Base-by-base conservation (phyloP, 2,888 invertebrate genomes). In the Tiphia femorata region DNA sequence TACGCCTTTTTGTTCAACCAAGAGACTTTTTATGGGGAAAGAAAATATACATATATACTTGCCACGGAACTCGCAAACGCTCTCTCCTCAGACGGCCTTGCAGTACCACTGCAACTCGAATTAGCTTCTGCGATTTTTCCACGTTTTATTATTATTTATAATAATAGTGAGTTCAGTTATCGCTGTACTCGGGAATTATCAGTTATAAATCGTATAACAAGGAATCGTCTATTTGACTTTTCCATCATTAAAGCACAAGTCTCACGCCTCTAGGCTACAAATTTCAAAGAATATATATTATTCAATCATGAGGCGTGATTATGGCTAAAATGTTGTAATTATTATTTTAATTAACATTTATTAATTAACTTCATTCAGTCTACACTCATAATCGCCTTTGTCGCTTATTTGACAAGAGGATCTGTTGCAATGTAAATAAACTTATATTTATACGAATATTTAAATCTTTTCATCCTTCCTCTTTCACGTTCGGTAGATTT, bases 381-480 rank as follows among this genome's bases (percentile, higher is more conserved):
- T 75, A 78, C 75, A 77, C 75, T 72, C 71, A 74, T 80, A 76
- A 76, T 77, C 66, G 66, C 71, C 71, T 74, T 78, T 75, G 77
- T 77, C 76, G 67, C 62, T 70, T 73, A 73, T 73, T 72, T 73
- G 75, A 74, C 76, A 75, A 75, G 63, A 76, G 77, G 67, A 78
- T 76, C 76, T 79, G 80, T 81, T 82, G 78, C 78, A 80, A 80
- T 82, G 82, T 82, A 82, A 82, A 82, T 82, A 82, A 82, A 82
- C 82, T 77, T 82, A 82, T 81, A 82, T 80, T 82, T 82, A 81
- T 82, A 82, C 76, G 75, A 81, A 62, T 47, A 17, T 29, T n/a
- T 46, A n/a, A n/a, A n/a, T 49, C 20, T 25, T 3, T 43, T 30
- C 20, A 42, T 16, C 6, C 21, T 30, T 33, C 21, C 17, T 29